Percentiles rank a stretch among this genome's conserved stretches.
Conservation (phyloP, 1,140 invertebrate species). For the Cherax destructor region DNA sequence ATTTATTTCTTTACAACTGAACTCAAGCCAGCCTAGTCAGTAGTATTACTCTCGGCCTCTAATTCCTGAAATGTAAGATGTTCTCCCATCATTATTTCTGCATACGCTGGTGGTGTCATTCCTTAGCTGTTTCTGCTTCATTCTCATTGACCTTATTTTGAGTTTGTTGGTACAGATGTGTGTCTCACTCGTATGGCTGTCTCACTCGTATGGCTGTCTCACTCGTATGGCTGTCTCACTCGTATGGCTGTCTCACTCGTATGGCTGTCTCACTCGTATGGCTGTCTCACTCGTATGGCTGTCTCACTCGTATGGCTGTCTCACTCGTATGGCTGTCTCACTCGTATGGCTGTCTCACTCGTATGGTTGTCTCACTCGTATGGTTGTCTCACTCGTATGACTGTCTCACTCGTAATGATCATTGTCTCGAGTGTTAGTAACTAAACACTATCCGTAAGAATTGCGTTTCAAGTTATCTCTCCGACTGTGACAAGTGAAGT, state of each 20-base stretch:
- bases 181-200: not conserved
- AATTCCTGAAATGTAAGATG: not conserved
- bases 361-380: not conserved
- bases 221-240: not conserved
- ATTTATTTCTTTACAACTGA: too few relatives aligned
- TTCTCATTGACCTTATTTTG: not conserved
- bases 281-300: not conserved
- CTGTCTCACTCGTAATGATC: too few relatives aligned
- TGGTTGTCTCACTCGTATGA: too few relatives aligned
- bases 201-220: not conserved
- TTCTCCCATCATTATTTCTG: not conserved
- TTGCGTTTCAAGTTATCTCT: too few relatives aligned
- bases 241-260: not conserved
- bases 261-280: not conserved
- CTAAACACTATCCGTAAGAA: too few relatives aligned
- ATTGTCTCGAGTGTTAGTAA: too few relatives aligned
- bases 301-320: not conserved
- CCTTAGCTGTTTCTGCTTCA: not conserved
- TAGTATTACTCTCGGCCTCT: too few relatives aligned
- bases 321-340: not conserved
- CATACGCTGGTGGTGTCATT: not conserved
- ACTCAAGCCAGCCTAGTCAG: too few relatives aligned
- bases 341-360: not conserved
- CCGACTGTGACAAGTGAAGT: too few relatives aligned
- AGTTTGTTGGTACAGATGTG: too few relatives aligned